These are phyloP conservation scores for Fragum whitleyi DNA, from an alignment of 2,888 invertebrate species.

Conservation along the genomic window DNA sequence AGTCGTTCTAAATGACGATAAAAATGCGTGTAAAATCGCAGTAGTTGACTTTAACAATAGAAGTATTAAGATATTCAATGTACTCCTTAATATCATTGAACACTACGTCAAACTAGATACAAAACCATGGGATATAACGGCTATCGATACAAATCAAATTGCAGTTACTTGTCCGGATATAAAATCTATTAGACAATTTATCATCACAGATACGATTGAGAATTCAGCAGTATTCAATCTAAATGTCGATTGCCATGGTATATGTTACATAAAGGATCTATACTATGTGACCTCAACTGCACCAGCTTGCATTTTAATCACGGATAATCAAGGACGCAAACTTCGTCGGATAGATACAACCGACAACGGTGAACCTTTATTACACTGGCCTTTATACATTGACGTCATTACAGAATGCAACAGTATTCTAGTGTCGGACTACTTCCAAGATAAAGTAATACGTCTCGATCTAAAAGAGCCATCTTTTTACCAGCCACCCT, in stretches of 20 bases:
- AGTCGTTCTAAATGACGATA: background rate
- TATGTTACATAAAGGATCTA: background rate
- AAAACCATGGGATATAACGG: constrained; percentile 6
- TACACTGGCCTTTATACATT: constrained; percentile 8
- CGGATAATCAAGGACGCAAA: background rate
- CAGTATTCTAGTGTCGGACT: constrained; percentile 1
- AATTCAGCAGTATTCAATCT: background rate
- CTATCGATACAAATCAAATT: background rate
- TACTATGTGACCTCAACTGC: constrained; percentile 2
- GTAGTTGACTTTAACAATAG: constrained; percentile 1
- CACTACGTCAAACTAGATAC: background rate
- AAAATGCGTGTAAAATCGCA: background rate
- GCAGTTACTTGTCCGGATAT: constrained; percentile 6
- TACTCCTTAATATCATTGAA: background rate
- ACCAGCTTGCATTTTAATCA: background rate
- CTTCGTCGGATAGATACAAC: background rate
- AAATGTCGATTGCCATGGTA: constrained; percentile 12
- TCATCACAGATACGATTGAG: background rate
- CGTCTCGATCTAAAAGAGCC: background rate
- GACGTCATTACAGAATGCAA: background rate
- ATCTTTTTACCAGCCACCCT: background rate
- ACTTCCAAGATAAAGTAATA: constrained; percentile 6
- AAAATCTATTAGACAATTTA: background rate
- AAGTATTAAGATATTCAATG: constrained; percentile 4
- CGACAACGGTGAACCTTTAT: background rate